These are phyloP conservation scores for Drosophila merina DNA, from an alignment of 2,888 invertebrate genomes.

Conservation along the genomic window DNA sequence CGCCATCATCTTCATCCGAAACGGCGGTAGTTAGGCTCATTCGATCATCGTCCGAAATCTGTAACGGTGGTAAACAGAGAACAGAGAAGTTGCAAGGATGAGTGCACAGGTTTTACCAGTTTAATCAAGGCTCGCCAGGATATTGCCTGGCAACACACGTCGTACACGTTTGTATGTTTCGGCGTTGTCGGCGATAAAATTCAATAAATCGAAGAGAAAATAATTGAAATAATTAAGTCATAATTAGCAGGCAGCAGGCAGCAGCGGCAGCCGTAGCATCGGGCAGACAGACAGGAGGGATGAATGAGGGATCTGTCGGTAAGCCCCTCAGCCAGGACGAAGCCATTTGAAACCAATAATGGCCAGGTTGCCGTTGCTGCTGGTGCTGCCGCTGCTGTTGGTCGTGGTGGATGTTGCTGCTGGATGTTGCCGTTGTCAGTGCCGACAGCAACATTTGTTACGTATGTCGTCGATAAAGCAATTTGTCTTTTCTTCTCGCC, in stretches of 20 bases:
- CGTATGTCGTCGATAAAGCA: constrained; percentile 79
- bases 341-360: constrained; percentile 77
- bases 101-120: neutral
- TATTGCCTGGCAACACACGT: constrained; percentile 21
- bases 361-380: constrained; percentile 43
- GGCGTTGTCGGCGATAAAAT: constrained; percentile 48
- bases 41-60: constrained; percentile 98
- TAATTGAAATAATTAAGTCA: constrained; percentile 77
- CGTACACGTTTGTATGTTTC: constrained; percentile 8
- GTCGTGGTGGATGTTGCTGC: constrained; percentile 28
- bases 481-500: constrained; percentile 73
- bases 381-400: constrained; percentile 14
- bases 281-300: neutral
- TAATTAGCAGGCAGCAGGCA: constrained; percentile 68
- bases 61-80: constrained; percentile 54
- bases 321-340: constrained; percentile 27
- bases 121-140: constrained; percentile 22
- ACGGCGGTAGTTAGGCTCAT: constrained; percentile 98
- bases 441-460: constrained; percentile 79
- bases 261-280: constrained; percentile 25
- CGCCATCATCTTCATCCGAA: constrained; percentile 97
- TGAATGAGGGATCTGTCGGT: constrained; percentile 6
- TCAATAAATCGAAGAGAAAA: constrained; percentile 60
- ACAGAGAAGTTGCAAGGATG: neutral
- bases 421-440: constrained; percentile 69